Percentiles rank a stretch among this genome's conserved stretches.
These are phyloP conservation scores for Spilogale gracilis DNA, from an alignment of 2,113 vertebrate species.

Conservation along the genomic window DNA sequence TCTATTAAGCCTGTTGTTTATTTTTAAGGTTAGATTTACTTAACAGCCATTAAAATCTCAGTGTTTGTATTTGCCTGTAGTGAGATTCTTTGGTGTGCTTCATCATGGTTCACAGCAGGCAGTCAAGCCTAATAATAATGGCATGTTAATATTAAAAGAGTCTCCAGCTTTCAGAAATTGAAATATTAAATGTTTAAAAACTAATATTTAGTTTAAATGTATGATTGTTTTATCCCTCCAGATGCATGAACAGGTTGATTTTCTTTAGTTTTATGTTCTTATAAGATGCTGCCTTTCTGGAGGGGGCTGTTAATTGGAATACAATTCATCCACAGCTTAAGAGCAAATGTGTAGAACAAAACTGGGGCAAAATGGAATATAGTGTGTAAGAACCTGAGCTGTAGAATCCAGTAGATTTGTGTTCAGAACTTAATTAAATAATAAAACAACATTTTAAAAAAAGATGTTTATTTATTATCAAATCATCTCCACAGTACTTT, in stretches of 20 bases:
- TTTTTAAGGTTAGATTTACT: conserved; percentile 78
- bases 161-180: conserved; percentile 43
- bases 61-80: conserved; percentile 48
- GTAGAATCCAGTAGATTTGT: neutral
- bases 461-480: neutral
- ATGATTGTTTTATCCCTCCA: conserved; percentile 14
- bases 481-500: neutral
- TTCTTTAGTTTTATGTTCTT: conserved; percentile 37
- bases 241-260: neutral
- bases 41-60: conserved; percentile 73
- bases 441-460: neutral
- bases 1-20: conserved; percentile 72
- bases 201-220: conserved; percentile 38
- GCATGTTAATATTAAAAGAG: conserved; percentile 49
- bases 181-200: conserved; percentile 41
- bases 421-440: neutral
- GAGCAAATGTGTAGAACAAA: neutral
- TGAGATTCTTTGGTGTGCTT: conserved; percentile 50
- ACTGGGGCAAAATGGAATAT: neutral
- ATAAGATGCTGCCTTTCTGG: neutral
- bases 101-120: conserved; percentile 46
- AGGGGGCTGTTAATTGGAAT: neutral
- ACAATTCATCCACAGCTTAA: neutral
- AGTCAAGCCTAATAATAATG: conserved; percentile 42
- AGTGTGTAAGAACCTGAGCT: neutral